These are phyloP conservation scores for Podarcis muralis DNA, from an alignment of 2,113 vertebrate genomes.

Conservation along the genomic window DNA sequence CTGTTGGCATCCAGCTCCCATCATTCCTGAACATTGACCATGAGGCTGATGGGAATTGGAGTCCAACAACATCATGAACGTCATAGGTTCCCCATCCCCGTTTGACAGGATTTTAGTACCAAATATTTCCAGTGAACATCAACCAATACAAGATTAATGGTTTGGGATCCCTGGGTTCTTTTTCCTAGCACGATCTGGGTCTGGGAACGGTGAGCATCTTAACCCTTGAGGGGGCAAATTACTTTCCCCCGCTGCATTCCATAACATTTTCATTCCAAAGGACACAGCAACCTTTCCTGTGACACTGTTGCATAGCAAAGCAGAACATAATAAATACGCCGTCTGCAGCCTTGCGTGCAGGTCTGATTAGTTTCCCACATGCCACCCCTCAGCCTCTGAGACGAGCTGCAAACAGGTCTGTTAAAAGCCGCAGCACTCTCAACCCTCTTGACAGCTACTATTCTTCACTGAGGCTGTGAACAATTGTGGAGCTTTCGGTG, in stretches of 20 bases:
- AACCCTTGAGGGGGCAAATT: not conserved
- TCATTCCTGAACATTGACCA: too few relatives aligned
- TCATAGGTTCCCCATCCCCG: too few relatives aligned
- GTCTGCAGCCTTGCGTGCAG: not conserved
- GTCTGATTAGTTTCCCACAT: not conserved
- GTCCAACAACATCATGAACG: too few relatives aligned
- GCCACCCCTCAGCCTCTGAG: constrained; percentile 45
- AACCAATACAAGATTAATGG: not conserved
- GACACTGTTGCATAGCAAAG: not conserved
- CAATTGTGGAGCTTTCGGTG: constrained; percentile 62
- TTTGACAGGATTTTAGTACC: not conserved
- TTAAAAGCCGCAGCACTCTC: constrained; percentile 50
- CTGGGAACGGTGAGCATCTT: not conserved
- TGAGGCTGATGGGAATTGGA: too few relatives aligned
- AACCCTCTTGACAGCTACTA: constrained; percentile 59
- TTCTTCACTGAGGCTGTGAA: constrained; percentile 70
- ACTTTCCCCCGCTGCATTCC: not conserved
- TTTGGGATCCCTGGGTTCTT: not conserved
- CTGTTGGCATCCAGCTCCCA: not conserved
- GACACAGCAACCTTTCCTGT: not conserved
- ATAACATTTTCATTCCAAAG: constrained; percentile 3
- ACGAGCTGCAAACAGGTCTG: constrained; percentile 51
- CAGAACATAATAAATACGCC: constrained; percentile 19
- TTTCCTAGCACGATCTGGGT: not conserved
- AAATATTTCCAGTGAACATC: not conserved